Evolutionary conservation across 2,888 invertebrate species (phyloP), one percentile per base, ranked within the genome.

Genomic region (Molanna angustata): DNA sequence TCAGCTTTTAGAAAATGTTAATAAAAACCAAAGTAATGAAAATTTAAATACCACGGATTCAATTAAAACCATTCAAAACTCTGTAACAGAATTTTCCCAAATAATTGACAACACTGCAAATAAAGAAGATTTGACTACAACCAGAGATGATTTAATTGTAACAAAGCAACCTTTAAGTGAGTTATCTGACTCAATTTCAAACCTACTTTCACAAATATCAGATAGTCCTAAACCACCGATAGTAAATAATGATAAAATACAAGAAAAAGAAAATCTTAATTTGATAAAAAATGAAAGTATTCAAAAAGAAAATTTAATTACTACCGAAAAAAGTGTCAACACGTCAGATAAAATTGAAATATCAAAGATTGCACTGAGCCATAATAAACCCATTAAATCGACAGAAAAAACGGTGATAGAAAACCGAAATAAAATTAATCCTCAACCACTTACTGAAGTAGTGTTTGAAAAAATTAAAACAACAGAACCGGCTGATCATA

Each of bases 191-290:
- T 77, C 76, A 2, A 74, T 77, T 71, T 73, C 66, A 49, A 74
- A 76, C 63, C 65, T 77, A 60, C 32, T 77, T n/a, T 76, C 73
- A n/a, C 77, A 77, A 66, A 69, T 77, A 49, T 73, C 71, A 3
- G 67, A 74, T 61, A 64, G 69, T 61, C 64, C 62, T 16, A 69
- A 70, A 1, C 66, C 69, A 55, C 58, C 67, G 7, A 64, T 68
- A 40, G 18, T 35, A 4, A 27, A 27, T 27, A 11, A 6, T 7
- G 11, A 27, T 27, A 27, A 27, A 27, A 27, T 6, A 11, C 27
- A 6, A 27, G 11, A 6, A 27, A 27, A 6, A 7, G 27, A 27
- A 27, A 7, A 27, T n/a, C n/a, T n/a, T n/a, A n/a, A n/a, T n/a
- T n/a, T n/a, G n/a, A n/a, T n/a, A n/a, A n/a, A n/a, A n/a, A n/a